Evolutionary conservation across 2,113 vertebrate species (phyloP).

Genomic region (Hymenochirus boettgeri): DNA sequence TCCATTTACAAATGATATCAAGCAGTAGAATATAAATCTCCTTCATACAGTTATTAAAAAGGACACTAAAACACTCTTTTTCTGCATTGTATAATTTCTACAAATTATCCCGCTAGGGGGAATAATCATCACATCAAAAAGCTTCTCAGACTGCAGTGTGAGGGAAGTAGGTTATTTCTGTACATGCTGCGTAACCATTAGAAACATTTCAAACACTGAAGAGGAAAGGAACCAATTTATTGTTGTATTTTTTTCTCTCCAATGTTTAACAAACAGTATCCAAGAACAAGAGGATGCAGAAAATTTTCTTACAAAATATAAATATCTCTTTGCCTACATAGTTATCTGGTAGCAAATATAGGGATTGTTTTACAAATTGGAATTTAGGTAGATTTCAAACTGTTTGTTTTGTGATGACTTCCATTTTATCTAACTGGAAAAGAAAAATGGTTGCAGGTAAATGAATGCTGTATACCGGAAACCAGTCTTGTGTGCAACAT

Average conservation of each 20-base stretch:
- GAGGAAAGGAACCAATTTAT: background rate
- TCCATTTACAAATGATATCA: slow-evolving; percentile 72
- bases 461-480: background rate
- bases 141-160: slow-evolving; percentile 50
- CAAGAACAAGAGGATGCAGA: slow-evolving; percentile 10
- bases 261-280: slow-evolving; percentile 10
- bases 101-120: slow-evolving; percentile 50
- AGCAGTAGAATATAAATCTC: slow-evolving; percentile 68
- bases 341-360: slow-evolving; percentile 42
- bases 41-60: slow-evolving; percentile 65
- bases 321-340: slow-evolving; percentile 31
- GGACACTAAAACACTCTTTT: slow-evolving; percentile 57
- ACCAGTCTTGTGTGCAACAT: background rate
- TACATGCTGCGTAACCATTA: slow-evolving; percentile 14
- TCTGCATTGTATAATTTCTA: slow-evolving; percentile 58
- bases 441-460: background rate
- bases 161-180: slow-evolving; percentile 24
- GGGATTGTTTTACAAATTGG: slow-evolving; percentile 25
- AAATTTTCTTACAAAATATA: slow-evolving; percentile 42
- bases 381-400: slow-evolving; percentile 15
- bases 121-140: slow-evolving; percentile 60
- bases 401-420: slow-evolving; percentile 7
- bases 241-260: background rate
- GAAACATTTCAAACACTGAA: slow-evolving; percentile 5
- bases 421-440: background rate